Percentiles rank a stretch among this genome's conserved stretches.
These are phyloP conservation scores for Nemotelus pantherinus DNA, from an alignment of 2,888 invertebrate species.

Conservation along the genomic window DNA sequence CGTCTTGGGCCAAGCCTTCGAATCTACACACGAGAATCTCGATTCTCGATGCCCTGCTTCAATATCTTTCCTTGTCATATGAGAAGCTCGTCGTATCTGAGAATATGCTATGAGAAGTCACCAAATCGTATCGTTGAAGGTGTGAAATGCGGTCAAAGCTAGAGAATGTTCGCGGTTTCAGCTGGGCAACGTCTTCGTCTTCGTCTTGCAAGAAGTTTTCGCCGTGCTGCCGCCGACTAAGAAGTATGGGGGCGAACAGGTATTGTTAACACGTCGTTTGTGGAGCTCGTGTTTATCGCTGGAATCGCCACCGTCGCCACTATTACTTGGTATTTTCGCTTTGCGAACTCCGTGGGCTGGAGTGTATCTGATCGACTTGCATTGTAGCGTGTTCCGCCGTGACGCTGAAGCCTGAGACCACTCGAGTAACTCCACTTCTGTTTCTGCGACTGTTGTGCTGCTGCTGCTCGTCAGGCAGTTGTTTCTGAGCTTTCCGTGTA, in stretches of 20 bases:
- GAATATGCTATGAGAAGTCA: no score
- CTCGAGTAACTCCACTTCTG: constrained; percentile 21
- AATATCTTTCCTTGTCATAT: no score
- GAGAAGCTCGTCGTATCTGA: no score
- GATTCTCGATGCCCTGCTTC: no score
- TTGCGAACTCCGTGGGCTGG: neutral
- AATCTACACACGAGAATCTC: no score
- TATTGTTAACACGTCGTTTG: neutral
- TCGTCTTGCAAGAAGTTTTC: constrained; percentile 11
- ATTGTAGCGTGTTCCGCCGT: neutral
- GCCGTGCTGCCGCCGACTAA: constrained; percentile 12
- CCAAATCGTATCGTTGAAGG: neutral
- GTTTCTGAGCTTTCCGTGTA: constrained; percentile 30
- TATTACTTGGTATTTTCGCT: neutral
- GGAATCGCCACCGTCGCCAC: neutral
- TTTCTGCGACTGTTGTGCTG: constrained; percentile 10
- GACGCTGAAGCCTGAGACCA: neutral
- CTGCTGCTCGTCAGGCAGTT: constrained; percentile 35
- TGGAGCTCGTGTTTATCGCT: neutral
- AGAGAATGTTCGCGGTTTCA: neutral
- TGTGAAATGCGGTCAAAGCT: constrained; percentile 8
- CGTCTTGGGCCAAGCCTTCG: neutral
- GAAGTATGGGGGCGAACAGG: constrained; percentile 38
- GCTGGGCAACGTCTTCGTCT: constrained; percentile 1
- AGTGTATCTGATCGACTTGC: neutral